Percentiles rank a stretch among this genome's conserved stretches.
phyloP scores from a whole-genome alignment of 2,113 vertebrate genomes.

The Melanotaenia duboulayi region DNA sequence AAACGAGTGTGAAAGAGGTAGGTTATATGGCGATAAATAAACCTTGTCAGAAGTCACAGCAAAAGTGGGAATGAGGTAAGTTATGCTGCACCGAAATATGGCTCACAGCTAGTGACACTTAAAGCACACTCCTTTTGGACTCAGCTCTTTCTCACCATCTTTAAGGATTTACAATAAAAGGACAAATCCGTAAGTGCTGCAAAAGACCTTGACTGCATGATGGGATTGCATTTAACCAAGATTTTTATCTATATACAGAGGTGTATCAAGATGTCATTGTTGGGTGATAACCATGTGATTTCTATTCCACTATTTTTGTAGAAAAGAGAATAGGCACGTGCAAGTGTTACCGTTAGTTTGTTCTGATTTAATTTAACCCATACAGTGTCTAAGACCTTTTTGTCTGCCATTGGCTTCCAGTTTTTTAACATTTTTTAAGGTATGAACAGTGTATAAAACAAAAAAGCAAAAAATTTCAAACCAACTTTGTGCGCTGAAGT shows the following conservation, averaged over 20 bases:
- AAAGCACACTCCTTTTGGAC: conserved; percentile 66
- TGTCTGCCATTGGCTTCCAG: conserved; percentile 83
- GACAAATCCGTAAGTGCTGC: conserved; percentile 37
- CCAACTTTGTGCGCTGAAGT: conserved; percentile 63
- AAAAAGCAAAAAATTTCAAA: conserved; percentile 78
- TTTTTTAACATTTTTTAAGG: conserved; percentile 81
- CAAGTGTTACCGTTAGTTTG: conserved; percentile 72
- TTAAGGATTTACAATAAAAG: conserved; percentile 41
- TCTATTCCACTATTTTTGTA: conserved; percentile 85
- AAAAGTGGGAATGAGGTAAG: conserved; percentile 1
- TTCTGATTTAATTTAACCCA: conserved; percentile 58
- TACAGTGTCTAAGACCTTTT: conserved; percentile 71
- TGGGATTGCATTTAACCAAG: conserved; percentile 77
- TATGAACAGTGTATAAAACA: conserved; percentile 70
- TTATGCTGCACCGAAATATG: conserved; percentile 33
- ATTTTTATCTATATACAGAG: conserved; percentile 74
- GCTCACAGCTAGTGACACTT: conserved; percentile 47
- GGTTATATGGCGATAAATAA: conserved; percentile 36
- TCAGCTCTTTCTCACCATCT: conserved; percentile 33
- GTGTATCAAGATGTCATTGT: conserved; percentile 81
- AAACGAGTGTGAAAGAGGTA: conserved; percentile 20
- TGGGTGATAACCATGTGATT: conserved; percentile 76
- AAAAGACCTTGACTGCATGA: conserved; percentile 78
- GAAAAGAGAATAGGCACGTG: conserved; percentile 71
- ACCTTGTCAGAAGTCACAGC: conserved; percentile 31